phyloP scores from a whole-genome alignment of 2,113 vertebrate genomes.

The Nycticebus coucang region DNA sequence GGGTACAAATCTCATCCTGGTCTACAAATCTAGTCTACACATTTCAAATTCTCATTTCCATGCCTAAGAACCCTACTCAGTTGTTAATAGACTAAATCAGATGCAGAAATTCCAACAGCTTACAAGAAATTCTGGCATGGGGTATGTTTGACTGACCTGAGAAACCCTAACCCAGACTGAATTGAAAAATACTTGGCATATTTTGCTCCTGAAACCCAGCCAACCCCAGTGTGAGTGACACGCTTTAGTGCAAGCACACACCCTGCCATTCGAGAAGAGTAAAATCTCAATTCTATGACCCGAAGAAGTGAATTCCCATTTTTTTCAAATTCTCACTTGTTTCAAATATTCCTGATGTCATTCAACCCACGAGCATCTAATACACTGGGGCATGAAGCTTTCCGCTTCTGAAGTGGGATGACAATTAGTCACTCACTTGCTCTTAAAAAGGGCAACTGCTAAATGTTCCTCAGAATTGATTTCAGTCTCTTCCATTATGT shows the following conservation, averaged over 20 bases:
- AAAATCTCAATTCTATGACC: not conserved
- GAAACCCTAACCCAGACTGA: slow-evolving; percentile 4
- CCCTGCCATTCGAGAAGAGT: not conserved
- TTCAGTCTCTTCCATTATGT: not conserved
- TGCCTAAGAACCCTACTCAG: not conserved
- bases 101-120: not conserved
- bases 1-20: not conserved
- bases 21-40: not conserved
- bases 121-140: not conserved
- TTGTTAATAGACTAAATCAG: not conserved
- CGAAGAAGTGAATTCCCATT: not conserved
- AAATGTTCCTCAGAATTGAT: slow-evolving; percentile 40
- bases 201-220: not conserved
- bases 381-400: not conserved
- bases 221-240: not conserved
- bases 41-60: not conserved
- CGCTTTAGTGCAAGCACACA: not conserved
- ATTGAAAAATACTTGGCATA: slow-evolving; percentile 8
- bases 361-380: slow-evolving; percentile 54
- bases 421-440: not conserved
- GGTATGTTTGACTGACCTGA: not conserved
- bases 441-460: slow-evolving; percentile 42
- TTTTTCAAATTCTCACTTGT: not conserved
- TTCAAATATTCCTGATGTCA: slow-evolving; percentile 35
- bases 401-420: slow-evolving; percentile 48